Conservation (phyloP, 2,888 invertebrate genomes). For the Chaetoderma sp. region DNA sequence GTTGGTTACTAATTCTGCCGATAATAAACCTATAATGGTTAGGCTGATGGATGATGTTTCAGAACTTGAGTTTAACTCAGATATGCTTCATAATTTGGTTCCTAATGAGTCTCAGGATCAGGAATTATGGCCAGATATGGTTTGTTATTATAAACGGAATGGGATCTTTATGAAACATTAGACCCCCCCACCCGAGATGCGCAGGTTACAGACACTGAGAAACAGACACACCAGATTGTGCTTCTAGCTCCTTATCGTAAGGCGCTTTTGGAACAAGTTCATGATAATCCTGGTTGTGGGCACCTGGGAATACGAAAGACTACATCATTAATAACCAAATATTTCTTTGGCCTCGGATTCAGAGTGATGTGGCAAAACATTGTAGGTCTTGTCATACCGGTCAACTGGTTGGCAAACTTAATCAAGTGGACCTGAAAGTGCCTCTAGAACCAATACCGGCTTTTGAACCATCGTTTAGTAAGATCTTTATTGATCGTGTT, state of each 20-base stretch:
- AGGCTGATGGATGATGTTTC: too few species aligned
- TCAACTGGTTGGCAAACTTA: constrained; percentile 10
- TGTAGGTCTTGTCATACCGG: constrained; percentile 19
- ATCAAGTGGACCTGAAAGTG: neutral
- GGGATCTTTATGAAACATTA: constrained; percentile 16
- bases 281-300: constrained; percentile 4
- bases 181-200: constrained; percentile 6
- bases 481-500: constrained; percentile 9
- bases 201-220: constrained; percentile 7
- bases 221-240: neutral
- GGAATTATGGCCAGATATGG: neutral
- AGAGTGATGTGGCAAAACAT: constrained; percentile 11
- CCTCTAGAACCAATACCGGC: constrained; percentile 15
- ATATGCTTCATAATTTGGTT: neutral
- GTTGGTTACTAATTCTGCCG: too few species aligned
- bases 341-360: constrained; percentile 19
- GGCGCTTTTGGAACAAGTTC: too few species aligned
- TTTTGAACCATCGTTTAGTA: constrained; percentile 15
- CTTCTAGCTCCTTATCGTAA: too few species aligned
- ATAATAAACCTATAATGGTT: too few species aligned
- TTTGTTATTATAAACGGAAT: constrained; percentile 4
- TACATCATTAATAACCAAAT: neutral
- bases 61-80: too few species aligned
- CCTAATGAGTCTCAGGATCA: neutral
- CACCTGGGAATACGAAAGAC: constrained; percentile 16